Evolutionary conservation across 2,797 vertebrate genomes (phyloP).

Genomic region (Hapalemur alaotrensis): DNA sequence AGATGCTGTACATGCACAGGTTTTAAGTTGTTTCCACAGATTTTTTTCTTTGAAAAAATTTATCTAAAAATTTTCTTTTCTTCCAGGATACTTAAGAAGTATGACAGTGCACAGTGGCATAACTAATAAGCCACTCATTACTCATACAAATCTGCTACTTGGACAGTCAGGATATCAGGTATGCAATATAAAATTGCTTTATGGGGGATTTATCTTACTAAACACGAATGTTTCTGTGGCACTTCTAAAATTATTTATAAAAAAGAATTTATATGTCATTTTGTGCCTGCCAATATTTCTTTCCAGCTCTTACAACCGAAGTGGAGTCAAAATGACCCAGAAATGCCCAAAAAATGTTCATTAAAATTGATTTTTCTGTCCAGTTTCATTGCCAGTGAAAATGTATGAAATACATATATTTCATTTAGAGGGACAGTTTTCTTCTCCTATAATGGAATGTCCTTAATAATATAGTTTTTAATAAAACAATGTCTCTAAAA

Average conservation of each 20-base stretch:
- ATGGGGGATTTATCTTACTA: slow-evolving; percentile 43
- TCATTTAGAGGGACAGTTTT: background rate
- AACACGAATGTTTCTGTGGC: slow-evolving; percentile 47
- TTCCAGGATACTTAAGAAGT: slow-evolving; percentile 23
- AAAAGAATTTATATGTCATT: background rate
- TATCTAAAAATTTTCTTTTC: slow-evolving; percentile 35
- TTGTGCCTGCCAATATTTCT: slow-evolving; percentile 49
- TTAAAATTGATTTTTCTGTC: slow-evolving; percentile 72
- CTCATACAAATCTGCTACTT: slow-evolving; percentile 15
- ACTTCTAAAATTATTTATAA: slow-evolving; percentile 62
- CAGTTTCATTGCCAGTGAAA: slow-evolving; percentile 46
- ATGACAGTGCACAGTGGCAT: slow-evolving; percentile 60
- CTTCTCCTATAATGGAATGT: background rate
- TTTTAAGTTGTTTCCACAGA: background rate
- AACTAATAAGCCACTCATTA: background rate
- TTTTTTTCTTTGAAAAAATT: slow-evolving; percentile 27
- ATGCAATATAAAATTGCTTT: background rate
- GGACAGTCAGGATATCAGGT: background rate
- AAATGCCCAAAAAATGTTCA: slow-evolving; percentile 55
- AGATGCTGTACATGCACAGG: background rate
- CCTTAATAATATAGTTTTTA: background rate
- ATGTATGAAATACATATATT: slow-evolving; percentile 28
- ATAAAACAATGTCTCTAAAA: slow-evolving; percentile 18
- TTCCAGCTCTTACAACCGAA: slow-evolving; percentile 19
- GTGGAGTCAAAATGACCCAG: slow-evolving; percentile 11